Conservation (phyloP, 2,888 invertebrate genomes). For the Cerastis leucographa region DNA sequence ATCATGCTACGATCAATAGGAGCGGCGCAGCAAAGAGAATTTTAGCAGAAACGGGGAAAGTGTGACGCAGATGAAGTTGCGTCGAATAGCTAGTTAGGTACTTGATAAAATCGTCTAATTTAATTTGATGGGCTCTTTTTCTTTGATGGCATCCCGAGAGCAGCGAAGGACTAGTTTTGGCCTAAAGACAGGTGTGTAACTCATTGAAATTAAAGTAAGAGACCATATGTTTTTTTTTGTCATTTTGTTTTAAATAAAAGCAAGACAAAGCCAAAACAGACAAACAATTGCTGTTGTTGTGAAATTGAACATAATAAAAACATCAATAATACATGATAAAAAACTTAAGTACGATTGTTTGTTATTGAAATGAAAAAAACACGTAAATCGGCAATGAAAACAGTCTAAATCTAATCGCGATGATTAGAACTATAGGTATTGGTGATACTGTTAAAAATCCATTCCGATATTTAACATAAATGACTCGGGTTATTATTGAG, state of each 20-base stretch:
- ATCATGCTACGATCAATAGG: no score
- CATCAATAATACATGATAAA: not conserved
- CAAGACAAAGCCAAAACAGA: not conserved
- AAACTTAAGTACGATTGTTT: not conserved
- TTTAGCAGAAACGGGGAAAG: no score
- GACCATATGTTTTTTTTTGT: no score
- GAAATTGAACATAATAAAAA: not conserved
- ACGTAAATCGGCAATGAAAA: not conserved
- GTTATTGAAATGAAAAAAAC: not conserved
- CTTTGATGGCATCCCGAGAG: no score
- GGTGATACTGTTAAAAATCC: not conserved
- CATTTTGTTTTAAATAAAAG: not conserved
- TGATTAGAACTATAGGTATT: slow-evolving; percentile 1
- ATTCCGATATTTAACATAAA: not conserved
- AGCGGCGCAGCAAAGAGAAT: no score
- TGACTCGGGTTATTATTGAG: not conserved
- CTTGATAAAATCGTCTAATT: no score
- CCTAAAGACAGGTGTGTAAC: not conserved
- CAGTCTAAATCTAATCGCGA: not conserved
- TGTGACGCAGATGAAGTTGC: no score
- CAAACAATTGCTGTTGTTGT: not conserved
- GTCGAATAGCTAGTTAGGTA: no score
- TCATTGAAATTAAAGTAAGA: no score
- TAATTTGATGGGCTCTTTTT: no score
- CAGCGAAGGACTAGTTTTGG: not conserved